Evolutionary conservation across 2,888 invertebrate species (phyloP), one percentile per base, ranked within the genome.

Genomic region (Digitonthophagus gazella): DNA sequence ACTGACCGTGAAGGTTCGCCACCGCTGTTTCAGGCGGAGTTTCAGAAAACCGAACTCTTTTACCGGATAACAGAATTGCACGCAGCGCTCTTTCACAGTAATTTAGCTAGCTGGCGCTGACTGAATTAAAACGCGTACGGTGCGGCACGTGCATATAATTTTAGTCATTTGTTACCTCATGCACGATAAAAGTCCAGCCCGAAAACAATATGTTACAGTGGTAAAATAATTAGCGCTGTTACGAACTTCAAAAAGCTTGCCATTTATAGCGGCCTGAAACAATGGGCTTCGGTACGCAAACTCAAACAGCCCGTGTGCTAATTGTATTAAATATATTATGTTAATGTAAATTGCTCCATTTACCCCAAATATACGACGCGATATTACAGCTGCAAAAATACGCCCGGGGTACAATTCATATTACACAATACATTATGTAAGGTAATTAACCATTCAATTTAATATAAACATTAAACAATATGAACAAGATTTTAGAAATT

Each of bases 131-230:
- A 19, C 20, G 19, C 15, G 61, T 19, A 16, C 19, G n/a, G 6
- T 19, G 20, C 16, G 19, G 61, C 61, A 61, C 61, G 61, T 61
- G 61, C 61, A 61, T 18, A 61, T 61, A 61, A 61, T 61, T 61
- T 61, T 61, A 16, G 61, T 61, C 61, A 61, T 61, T 61, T 16
- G 61, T 61, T 61, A 61, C 61, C 61, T 61, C n/a, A 5, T n/a
- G 18, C 11, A 4, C 61, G 19, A 18, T 61, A 61, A 61, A 61
- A 61, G 19, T 61, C 61, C 61, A 20, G 4, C 16, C 61, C 18
- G 61, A 20, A 18, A 20, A 20, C 61, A 61, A 61, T 61, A 61
- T 19, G 61, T 61, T 61, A 61, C 61, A 5, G 19, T n/a, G 61
- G 15, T n/a, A 18, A 61, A 61, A 61, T 61, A 61, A 61, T 61